Base-by-base conservation (phyloP, 2,888 invertebrate species). In the Thalpophila matura region DNA sequence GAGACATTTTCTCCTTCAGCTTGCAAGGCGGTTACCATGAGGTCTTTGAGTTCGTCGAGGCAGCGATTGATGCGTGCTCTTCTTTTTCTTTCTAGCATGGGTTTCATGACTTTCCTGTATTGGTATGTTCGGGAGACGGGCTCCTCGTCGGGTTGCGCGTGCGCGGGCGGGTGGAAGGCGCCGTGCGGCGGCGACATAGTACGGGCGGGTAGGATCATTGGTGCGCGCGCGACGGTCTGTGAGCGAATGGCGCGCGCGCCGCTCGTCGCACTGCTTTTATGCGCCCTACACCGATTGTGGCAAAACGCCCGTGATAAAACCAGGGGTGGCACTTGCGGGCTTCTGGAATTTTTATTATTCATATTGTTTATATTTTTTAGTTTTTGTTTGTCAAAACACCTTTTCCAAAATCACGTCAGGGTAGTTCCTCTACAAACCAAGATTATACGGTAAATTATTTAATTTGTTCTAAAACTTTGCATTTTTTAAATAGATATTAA, bases 91-190 rank as follows among this genome's bases (percentile, higher is more conserved):
- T 98, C 98, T 80, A 98, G 93, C 97, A 98, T 97, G 46, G 98
- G 98, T 90, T 98, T 98, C 98, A 98, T 98, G 77, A 98, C 98
- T 96, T 98, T 98, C 89, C 98, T 96, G 95, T 98, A 98, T 88
- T 98, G 98, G 90, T 98, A 98, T 74, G 98, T 98, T 87, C 98
- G 96, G 72, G 98, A 98, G 90, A 98, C 97, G 58, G 97, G 97
- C 77, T 95, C 95, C 67, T 95, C 95, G 77, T 95, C 95, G 16
- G 91, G 90, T 50, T 90, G 90, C 64, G 84, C 80, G 85, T 89
- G 90, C 77, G 90, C 92, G 79, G 89, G 95, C 80, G 89, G 95
- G 83, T 88, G 95, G 91, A 90, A 95, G 68, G 92, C 93, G 90
- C 95, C 95, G 88, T 92, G 94, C 85, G 91, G 80, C 80, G 94